A percentile compares a stretch with the other conserved stretches of the same genome.
These are phyloP conservation scores for Sigmodon hispidus DNA, from an alignment of 2,113 vertebrate genomes.

Conservation along the genomic window DNA sequence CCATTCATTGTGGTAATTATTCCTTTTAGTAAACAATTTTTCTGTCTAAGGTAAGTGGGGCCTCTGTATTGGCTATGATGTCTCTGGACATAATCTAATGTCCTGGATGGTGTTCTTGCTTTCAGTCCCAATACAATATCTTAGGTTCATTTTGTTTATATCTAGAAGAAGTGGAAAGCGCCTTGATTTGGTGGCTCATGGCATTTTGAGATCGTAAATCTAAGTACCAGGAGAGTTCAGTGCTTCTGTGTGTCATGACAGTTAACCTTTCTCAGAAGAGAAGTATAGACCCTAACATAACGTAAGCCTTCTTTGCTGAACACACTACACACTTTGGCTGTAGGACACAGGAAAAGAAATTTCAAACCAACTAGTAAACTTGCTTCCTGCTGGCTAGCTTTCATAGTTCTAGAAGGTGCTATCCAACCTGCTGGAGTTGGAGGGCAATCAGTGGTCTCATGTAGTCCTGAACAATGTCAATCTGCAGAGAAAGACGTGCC, in stretches of 20 bases:
- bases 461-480: not conserved
- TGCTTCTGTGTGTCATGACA: not conserved
- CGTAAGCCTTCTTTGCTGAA: not conserved
- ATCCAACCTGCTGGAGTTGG: not conserved
- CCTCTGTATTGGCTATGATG: not conserved
- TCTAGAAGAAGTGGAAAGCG: not conserved
- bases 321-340: not conserved
- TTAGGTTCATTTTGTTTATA: not conserved
- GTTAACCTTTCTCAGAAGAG: conserved; percentile 7
- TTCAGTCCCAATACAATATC: not conserved
- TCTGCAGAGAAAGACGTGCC: not conserved
- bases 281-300: not conserved
- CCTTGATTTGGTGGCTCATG: not conserved
- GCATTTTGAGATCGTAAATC: conserved; percentile 35
- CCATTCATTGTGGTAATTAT: not conserved
- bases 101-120: not conserved
- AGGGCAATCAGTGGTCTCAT: not conserved
- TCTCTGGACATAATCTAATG: not conserved
- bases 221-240: not conserved
- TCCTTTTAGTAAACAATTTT: conserved; percentile 24
- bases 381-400: not conserved
- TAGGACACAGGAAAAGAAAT: not conserved
- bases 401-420: not conserved
- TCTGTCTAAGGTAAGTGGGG: not conserved
- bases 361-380: not conserved